phyloP scores from a whole-genome alignment of 2,888 invertebrate genomes.

The Hydriomena furcata region DNA sequence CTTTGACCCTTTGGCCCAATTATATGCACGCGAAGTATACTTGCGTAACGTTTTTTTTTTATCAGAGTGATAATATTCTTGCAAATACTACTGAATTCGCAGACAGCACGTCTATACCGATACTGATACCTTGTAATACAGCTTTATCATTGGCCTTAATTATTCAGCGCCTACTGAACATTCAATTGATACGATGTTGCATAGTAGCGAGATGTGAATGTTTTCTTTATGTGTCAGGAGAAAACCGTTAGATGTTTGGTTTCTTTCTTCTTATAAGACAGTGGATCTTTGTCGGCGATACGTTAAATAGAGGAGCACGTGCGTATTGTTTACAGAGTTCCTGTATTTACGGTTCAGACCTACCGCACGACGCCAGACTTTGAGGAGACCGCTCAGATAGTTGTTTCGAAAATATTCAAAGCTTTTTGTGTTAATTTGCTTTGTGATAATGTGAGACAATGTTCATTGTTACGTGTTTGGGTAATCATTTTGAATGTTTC shows the following conservation, averaged over 20 bases:
- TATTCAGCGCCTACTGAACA: conserved; percentile 9
- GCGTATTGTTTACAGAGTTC: conserved; percentile 55
- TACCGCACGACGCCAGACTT: conserved; percentile 57
- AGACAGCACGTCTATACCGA: conserved; percentile 34
- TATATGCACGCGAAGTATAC: conserved; percentile 42
- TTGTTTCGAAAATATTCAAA: conserved; percentile 38
- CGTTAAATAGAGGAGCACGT: conserved; percentile 54
- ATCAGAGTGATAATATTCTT: conserved; percentile 43
- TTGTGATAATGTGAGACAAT: conserved; percentile 48
- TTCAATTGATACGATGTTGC: conserved; percentile 9
- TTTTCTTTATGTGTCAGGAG: conserved; percentile 21
- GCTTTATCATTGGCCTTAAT: conserved; percentile 22
- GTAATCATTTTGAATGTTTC: conserved; percentile 26
- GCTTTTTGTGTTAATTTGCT: conserved; percentile 43
- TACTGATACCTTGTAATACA: conserved; percentile 20
- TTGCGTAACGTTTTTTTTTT: conserved; percentile 49
- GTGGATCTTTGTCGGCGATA: conserved; percentile 51
- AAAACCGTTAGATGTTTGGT: conserved; percentile 30
- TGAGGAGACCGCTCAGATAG: conserved; percentile 36
- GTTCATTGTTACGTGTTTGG: conserved; percentile 47
- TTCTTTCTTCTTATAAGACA: conserved; percentile 41
- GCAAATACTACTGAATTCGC: conserved; percentile 18
- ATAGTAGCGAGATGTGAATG: conserved; percentile 4
- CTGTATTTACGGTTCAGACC: conserved; percentile 56
- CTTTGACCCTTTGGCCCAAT: conserved; percentile 67